phyloP scores from a whole-genome alignment of 2,888 invertebrate species.

The Tetropium fuscum region DNA sequence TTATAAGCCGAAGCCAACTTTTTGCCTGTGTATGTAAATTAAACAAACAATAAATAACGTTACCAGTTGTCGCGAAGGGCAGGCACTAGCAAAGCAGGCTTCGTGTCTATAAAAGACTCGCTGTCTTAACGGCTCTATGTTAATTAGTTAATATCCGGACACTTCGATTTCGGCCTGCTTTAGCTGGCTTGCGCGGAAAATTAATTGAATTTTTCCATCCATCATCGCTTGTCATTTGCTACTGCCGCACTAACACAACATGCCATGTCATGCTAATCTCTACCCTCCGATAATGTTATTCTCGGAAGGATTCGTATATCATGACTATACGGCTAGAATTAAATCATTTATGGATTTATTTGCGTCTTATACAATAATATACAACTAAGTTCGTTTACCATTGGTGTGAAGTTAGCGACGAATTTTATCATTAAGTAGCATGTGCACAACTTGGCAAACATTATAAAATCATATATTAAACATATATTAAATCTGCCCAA shows the following conservation, averaged over 20 bases:
- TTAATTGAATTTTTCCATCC: slow-evolving; percentile 56
- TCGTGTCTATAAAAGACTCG: slow-evolving; percentile 14
- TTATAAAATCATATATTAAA: too few species aligned
- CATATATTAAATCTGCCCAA: too few species aligned
- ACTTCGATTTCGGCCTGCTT: slow-evolving; percentile 32
- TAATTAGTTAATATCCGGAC: slow-evolving; percentile 37
- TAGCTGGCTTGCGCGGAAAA: slow-evolving; percentile 33
- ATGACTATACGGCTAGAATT: too few species aligned
- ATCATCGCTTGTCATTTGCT: slow-evolving; percentile 52
- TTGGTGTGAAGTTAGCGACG: too few species aligned
- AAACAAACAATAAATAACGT: slow-evolving; percentile 24
- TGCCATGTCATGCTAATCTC: slow-evolving; percentile 38
- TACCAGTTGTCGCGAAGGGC: slow-evolving; percentile 6
- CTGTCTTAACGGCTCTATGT: slow-evolving; percentile 20
- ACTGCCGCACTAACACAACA: slow-evolving; percentile 41
- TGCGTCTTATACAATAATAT: too few species aligned
- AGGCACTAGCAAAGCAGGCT: not conserved
- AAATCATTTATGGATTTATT: too few species aligned
- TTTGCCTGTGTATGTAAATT: slow-evolving; percentile 31
- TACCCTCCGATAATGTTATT: slow-evolving; percentile 37
- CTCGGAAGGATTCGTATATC: too few species aligned
- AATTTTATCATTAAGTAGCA: too few species aligned
- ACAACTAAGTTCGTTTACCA: too few species aligned
- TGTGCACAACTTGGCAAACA: too few species aligned
- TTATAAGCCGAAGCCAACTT: slow-evolving; percentile 23